phyloP scores from a whole-genome alignment of 1,140 invertebrate species.

The Hyles euphorbiae region DNA sequence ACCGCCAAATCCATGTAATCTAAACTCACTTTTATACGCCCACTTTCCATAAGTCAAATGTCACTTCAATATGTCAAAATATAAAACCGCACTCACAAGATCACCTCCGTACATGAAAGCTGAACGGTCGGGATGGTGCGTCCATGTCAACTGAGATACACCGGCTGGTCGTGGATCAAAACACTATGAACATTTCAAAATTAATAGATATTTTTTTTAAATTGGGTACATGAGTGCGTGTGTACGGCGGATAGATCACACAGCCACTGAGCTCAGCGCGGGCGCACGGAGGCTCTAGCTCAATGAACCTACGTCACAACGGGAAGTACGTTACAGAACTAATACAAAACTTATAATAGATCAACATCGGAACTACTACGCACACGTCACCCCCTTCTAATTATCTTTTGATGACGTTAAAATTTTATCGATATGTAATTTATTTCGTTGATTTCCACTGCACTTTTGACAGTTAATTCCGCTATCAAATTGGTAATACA shows the following conservation, averaged over 20 bases:
- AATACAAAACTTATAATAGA: constrained; percentile 46
- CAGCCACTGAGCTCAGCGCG: constrained; percentile 57
- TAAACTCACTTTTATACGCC: constrained; percentile 41
- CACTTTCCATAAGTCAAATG: constrained; percentile 39
- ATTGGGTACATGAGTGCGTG: constrained; percentile 60
- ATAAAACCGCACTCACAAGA: constrained; percentile 62
- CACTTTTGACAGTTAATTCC: constrained; percentile 14
- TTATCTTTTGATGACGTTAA: constrained; percentile 44
- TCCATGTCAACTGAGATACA: constrained; percentile 32
- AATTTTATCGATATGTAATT: constrained; percentile 15
- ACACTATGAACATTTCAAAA: background rate
- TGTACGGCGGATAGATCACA: constrained; percentile 66
- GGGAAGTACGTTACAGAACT: constrained; percentile 66
- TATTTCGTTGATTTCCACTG: constrained; percentile 22
- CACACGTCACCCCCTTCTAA: constrained; percentile 42
- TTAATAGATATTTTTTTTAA: constrained; percentile 2
- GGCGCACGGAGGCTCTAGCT: constrained; percentile 52
- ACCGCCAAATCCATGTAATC: constrained; percentile 16
- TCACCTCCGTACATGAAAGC: constrained; percentile 41
- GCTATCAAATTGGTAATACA: background rate
- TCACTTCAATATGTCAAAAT: constrained; percentile 49
- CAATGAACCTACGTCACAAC: constrained; percentile 62
- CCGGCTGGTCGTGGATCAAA: constrained; percentile 9
- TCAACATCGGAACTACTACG: constrained; percentile 37
- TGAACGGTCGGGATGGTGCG: constrained; percentile 41